Evolutionary conservation across 1,140 invertebrate genomes (phyloP).

Genomic region (Drosophila ercepeae): DNA sequence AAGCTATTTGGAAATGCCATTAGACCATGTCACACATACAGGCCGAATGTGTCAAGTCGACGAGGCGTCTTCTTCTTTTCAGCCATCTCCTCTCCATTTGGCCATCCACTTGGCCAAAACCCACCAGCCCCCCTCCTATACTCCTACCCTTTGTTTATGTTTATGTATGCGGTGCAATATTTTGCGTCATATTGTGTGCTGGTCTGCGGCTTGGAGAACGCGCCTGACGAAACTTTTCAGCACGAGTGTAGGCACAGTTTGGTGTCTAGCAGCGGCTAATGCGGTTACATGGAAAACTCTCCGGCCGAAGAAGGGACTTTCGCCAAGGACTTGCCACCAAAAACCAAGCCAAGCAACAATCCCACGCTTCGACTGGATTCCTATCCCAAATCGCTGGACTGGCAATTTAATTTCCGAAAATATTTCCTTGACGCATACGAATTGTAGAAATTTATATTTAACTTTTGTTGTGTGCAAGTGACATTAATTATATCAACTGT

Average conservation of each 20-base stretch:
- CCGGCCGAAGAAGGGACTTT: not conserved
- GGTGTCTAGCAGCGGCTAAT: conserved; percentile 54
- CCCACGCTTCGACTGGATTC: not conserved
- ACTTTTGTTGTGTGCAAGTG: conserved; percentile 54
- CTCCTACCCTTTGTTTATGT: conserved; percentile 51
- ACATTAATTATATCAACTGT: conserved; percentile 72
- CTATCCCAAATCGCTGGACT: conserved; percentile 2
- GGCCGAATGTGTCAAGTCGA: conserved; percentile 29
- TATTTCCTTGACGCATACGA: conserved; percentile 37
- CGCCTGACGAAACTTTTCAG: conserved; percentile 48
- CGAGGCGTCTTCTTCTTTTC: conserved; percentile 12
- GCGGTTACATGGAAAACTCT: conserved; percentile 56
- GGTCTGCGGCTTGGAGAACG: conserved; percentile 52
- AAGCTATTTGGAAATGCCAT: conserved; percentile 79
- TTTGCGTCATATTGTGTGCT: conserved; percentile 73
- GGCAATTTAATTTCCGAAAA: conserved; percentile 52
- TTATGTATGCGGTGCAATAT: conserved; percentile 78
- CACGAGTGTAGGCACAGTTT: conserved; percentile 61
- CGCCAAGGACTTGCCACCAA: not conserved
- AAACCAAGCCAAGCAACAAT: not conserved
- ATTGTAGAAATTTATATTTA: conserved; percentile 32
- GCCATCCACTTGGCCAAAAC: not conserved
- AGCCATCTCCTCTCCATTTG: conserved; percentile 14
- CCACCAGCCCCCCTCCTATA: not conserved
- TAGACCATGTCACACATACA: conserved; percentile 66